Evolutionary conservation across 2,797 vertebrate species (phyloP), one percentile per base, ranked within the genome.

Genomic region (Anableps anableps): DNA sequence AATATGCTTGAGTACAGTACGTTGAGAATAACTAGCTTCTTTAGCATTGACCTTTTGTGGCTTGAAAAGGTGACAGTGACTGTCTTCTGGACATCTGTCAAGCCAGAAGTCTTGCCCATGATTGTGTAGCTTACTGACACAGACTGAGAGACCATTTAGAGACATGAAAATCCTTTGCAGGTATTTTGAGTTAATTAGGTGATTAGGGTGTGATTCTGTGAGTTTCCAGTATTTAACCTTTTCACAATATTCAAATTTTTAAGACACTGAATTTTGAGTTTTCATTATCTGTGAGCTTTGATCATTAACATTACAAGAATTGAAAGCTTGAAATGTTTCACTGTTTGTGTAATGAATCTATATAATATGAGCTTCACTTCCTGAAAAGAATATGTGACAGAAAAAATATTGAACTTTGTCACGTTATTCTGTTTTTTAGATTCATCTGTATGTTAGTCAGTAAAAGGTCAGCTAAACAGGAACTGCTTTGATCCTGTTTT

Each of bases 401-500:
- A 19, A 62, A 62, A 50, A 17, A 62, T 31, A 17, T 62, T 34
- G 16, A 62, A 31, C 29, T 34, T 62, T 62, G 14, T 17, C 58
- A 62, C 29, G 17, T 9, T 31, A 62, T 62, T 17, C 13, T 34
- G n/a, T 34, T 16, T 31, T 34, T 62, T 17, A 62, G 0, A 62
- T 62, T 0, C 10, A 58, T 3, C 1, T 19, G 21, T 29, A 23
- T 19, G 80, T 83, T 41, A 71, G 26, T 83, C 34, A 77, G 38
- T 62, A 66, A 43, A 78, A 74, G 78, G 26, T 55, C 53, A 55
- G 9, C 21, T 55, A 13, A 51, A 77, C 55, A 31, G 19, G 74
- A 14, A 29, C 21, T 79, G 48, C 29, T 45, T 68, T 83, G 80
- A 84, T 81, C 76, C 29, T 72, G n/a, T 60, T 66, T 51, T 3